These are phyloP conservation scores for Sphaerodactylus townsendi DNA, from an alignment of 2,113 vertebrate genomes.

Conservation along the genomic window DNA sequence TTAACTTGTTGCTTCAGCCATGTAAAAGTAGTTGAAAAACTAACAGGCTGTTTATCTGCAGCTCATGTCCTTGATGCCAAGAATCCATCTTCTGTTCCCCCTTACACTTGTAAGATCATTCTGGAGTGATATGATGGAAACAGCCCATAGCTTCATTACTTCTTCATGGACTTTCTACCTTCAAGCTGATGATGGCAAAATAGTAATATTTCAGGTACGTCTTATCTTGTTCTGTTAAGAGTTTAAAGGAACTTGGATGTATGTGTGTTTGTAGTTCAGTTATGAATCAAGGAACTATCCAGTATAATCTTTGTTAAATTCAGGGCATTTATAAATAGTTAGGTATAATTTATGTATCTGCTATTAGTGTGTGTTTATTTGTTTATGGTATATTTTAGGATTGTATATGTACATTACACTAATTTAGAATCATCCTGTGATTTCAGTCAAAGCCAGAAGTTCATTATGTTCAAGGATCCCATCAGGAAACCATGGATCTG, in stretches of 20 bases:
- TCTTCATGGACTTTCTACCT: slow-evolving; percentile 97
- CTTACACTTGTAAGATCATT: slow-evolving; percentile 89
- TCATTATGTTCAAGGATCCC: slow-evolving; percentile 83
- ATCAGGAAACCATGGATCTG: slow-evolving; percentile 74
- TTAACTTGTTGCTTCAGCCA: neutral
- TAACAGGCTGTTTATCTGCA: slow-evolving; percentile 61
- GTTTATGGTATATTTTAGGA: neutral
- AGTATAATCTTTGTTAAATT: fast-evolving
- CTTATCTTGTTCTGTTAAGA: slow-evolving; percentile 4
- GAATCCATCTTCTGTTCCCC: slow-evolving; percentile 93
- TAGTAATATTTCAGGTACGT: slow-evolving; percentile 94
- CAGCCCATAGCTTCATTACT: slow-evolving; percentile 92
- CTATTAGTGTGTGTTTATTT: neutral
- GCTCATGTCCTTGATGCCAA: slow-evolving; percentile 93
- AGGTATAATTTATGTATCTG: neutral
- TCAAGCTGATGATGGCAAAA: slow-evolving; percentile 95
- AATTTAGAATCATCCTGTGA: slow-evolving; percentile 49
- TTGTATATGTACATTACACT: neutral
- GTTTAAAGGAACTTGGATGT: neutral
- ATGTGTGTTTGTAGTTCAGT: slow-evolving; percentile 20
- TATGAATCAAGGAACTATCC: neutral
- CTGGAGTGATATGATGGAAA: slow-evolving; percentile 94
- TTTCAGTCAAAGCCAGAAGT: slow-evolving; percentile 90
- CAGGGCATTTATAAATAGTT: neutral
- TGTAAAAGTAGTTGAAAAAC: slow-evolving; percentile 26